Conservation (phyloP, 1,140 invertebrate species). For the Thaumatotibia leucotreta region DNA sequence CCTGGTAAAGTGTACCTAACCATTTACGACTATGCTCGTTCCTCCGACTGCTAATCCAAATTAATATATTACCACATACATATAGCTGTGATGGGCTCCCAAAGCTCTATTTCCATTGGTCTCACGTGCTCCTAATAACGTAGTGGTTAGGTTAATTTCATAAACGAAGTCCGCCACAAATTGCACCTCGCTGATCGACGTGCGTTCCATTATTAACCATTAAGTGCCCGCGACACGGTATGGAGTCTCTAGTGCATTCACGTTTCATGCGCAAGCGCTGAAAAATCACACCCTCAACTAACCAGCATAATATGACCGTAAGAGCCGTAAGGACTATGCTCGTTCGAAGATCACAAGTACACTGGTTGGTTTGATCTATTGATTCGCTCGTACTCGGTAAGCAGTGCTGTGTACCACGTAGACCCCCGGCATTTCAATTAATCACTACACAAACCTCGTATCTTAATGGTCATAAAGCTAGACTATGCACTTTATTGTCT, state of each 20-base stretch:
- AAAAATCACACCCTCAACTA: neutral
- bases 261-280: neutral
- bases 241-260: neutral
- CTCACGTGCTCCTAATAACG: conserved; percentile 3
- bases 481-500: neutral
- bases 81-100: neutral
- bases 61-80: neutral
- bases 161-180: conserved; percentile 9
- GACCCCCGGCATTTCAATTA: neutral
- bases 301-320: neutral
- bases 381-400: neutral
- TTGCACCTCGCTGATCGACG: conserved; percentile 10
- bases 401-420: neutral
- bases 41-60: neutral
- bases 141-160: conserved; percentile 6
- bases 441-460: neutral
- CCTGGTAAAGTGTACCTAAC: too few relatives aligned
- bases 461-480: neutral
- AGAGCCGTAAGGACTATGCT: neutral
- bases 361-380: neutral
- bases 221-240: conserved; percentile 8
- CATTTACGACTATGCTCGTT: too few relatives aligned
- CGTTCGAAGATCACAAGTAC: neutral
- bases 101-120: neutral
- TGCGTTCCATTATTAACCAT: conserved; percentile 11